Evolutionary conservation across 2,113 vertebrate genomes (phyloP).

Genomic region (Dromiciops gliroides): DNA sequence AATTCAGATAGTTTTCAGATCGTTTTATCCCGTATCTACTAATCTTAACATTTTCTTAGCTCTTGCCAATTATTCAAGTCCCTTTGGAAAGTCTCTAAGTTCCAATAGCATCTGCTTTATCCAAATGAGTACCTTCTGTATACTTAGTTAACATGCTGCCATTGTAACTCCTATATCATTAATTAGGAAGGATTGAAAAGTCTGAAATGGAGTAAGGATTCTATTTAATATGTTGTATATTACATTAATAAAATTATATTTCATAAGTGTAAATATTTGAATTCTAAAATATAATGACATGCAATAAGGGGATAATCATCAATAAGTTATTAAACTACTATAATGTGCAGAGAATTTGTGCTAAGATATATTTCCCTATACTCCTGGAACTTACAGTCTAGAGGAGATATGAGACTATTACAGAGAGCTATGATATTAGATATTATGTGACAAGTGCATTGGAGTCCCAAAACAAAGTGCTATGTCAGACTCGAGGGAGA

Average conservation of each 20-base stretch:
- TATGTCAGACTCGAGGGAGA: background rate
- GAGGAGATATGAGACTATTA: background rate
- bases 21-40: background rate
- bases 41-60: slow-evolving; percentile 35
- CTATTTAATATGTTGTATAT: slow-evolving; percentile 10
- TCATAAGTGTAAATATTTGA: background rate
- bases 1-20: background rate
- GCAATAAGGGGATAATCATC: background rate
- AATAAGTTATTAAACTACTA: background rate
- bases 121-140: slow-evolving; percentile 5
- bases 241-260: slow-evolving; percentile 17
- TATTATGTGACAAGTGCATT: background rate
- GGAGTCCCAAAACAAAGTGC: background rate
- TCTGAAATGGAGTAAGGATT: background rate
- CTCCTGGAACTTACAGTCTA: background rate
- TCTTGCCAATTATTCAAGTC: slow-evolving; percentile 15
- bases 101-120: slow-evolving; percentile 4
- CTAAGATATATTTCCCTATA: background rate
- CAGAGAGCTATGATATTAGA: background rate
- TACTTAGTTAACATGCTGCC: slow-evolving; percentile 7
- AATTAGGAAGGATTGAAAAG: background rate
- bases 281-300: background rate
- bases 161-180: background rate
- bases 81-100: background rate
- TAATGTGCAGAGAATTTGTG: background rate